Evolutionary conservation across 2,888 invertebrate genomes (phyloP), one percentile per base, ranked within the genome.

Genomic region (Rhagonycha fulva): DNA sequence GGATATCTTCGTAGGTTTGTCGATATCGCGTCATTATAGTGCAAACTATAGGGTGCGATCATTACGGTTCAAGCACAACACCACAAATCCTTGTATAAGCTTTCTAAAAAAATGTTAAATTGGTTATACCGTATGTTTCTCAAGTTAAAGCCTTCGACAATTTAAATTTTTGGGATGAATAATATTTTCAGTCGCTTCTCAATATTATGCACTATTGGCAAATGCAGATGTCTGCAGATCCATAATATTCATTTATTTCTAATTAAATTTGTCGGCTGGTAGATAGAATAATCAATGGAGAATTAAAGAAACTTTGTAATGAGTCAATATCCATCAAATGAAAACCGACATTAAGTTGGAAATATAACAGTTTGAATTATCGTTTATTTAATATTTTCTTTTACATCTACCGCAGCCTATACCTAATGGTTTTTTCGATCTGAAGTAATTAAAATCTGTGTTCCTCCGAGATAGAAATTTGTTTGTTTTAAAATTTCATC

Each of bases 211-310:
- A 47, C 47, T 47, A 47, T 47, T n/a, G 47, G n/a, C 47, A 12
- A 47, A 47, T 47, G 47, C 47, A 47, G 47, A 47, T 47, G 47
- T n/a, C 47, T 47, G 47, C 47, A 47, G n/a, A 47, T n/a, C 47
- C 78, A 81, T 80, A 80, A 77, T 78, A 78, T 81, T 79, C 81
- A 81, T 81, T 80, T 80, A 78, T 77, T 78, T 80, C 79, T 80
- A 81, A 81, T 81, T 81, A 79, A 81, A 78, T 80, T 77, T 75
- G 76, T 83, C 82, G 83, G 84, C n/a, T 47, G 47, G n/a, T 47
- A 47, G 47, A 84, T 85, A 84, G 84, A 82, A 84, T 85, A 86
- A 86, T 86, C 86, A 85, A 86, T 86, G 85, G 84, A 83, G 83
- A 84, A 47, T 84, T 83, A 81, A 83, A 82, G 77, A 77, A 76